A percentile compares a stretch with the other conserved stretches of the same genome.
phyloP scores from a whole-genome alignment of 2,113 vertebrate species.

The Buteo buteo region DNA sequence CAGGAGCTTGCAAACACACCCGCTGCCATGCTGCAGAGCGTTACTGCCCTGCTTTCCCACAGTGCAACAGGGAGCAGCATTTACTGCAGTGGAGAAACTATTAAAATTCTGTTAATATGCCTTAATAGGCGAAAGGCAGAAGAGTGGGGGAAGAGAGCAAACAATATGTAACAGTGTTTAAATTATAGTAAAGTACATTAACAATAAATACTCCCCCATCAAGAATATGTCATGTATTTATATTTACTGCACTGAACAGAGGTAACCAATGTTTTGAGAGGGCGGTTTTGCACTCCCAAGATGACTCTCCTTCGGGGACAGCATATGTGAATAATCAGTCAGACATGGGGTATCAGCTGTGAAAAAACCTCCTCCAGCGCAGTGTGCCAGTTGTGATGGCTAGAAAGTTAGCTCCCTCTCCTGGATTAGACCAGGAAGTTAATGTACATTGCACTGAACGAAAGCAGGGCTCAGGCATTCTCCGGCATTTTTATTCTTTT shows the following conservation, averaged over 20 bases:
- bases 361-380: not conserved
- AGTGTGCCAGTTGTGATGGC: not conserved
- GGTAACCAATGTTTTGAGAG: conserved; percentile 62
- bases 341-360: conserved; percentile 22
- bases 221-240: conserved; percentile 45
- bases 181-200: conserved; percentile 34
- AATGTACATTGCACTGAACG: not conserved
- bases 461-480: not conserved
- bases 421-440: not conserved
- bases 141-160: conserved; percentile 3
- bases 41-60: not conserved
- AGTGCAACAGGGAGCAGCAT: not conserved
- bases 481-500: not conserved
- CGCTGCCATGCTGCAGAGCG: accelerated
- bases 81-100: not conserved
- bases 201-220: conserved; percentile 52
- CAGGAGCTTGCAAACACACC: not conserved
- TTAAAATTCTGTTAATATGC: not conserved
- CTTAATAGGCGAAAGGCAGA: conserved; percentile 56
- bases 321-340: conserved; percentile 48
- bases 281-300: conserved; percentile 45
- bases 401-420: conserved; percentile 62
- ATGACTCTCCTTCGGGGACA: conserved; percentile 43
- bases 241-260: conserved; percentile 36
- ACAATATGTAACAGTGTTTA: conserved; percentile 18